These are phyloP conservation scores for Ptychobarbus kaznakovi DNA, from an alignment of 2,797 vertebrate genomes.

Conservation along the genomic window DNA sequence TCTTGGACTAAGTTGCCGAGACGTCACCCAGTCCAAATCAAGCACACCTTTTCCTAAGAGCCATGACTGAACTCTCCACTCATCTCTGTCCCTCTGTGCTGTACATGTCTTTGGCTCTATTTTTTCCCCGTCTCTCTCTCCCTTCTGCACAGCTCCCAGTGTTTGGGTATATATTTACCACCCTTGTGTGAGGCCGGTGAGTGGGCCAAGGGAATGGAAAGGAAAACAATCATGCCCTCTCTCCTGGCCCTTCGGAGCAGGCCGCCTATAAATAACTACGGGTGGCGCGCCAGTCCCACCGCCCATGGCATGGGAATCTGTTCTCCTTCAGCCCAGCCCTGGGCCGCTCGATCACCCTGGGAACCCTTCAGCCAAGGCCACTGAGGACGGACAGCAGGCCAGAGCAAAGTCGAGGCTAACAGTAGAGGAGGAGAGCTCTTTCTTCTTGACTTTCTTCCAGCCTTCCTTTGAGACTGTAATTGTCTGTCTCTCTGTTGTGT, in stretches of 20 bases:
- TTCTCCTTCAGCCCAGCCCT: slow-evolving; percentile 70
- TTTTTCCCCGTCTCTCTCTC: slow-evolving; percentile 20
- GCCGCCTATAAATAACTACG: slow-evolving; percentile 94
- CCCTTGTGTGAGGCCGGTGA: slow-evolving; percentile 81
- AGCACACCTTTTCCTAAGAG: neutral
- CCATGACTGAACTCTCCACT: neutral
- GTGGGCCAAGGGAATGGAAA: slow-evolving; percentile 91
- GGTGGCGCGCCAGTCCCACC: slow-evolving; percentile 86
- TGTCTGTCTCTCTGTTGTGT: slow-evolving; percentile 54
- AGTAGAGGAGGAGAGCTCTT: slow-evolving; percentile 51
- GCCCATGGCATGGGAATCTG: slow-evolving; percentile 95
- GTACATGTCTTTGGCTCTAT: neutral
- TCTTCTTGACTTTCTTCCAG: slow-evolving; percentile 64
- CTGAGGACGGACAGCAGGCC: slow-evolving; percentile 36
- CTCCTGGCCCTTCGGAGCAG: slow-evolving; percentile 79
- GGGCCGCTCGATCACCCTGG: slow-evolving; percentile 72
- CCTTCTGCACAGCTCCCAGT: slow-evolving; percentile 72
- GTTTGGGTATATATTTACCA: slow-evolving; percentile 84
- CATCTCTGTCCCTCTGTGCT: slow-evolving; percentile 4
- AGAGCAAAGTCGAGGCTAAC: slow-evolving; percentile 38
- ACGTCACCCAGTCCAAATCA: neutral
- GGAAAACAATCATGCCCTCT: slow-evolving; percentile 95
- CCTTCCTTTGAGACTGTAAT: slow-evolving; percentile 55
- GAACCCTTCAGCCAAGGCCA: slow-evolving; percentile 67
- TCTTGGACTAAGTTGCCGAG: neutral